Base-by-base conservation (phyloP, 1,140 invertebrate species). In the Anoplolepis gracilipes region DNA sequence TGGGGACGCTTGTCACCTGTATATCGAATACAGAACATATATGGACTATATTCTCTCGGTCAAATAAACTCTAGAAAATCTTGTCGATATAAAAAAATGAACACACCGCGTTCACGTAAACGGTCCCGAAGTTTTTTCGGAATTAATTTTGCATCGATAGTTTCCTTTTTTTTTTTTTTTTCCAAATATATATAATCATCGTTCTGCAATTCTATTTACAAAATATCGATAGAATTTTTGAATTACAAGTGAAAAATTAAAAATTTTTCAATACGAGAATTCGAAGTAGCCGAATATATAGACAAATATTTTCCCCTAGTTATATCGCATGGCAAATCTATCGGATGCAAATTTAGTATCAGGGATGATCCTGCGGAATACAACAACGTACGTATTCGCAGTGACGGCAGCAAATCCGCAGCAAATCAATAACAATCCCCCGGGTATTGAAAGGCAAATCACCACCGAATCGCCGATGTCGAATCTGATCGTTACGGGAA, bases 371-470 rank as follows among this genome's bases (percentile, higher is more conserved):
- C 13, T 19, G 55, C 46, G 25, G 5, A 7, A 42, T 70, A 57
- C 49, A 81, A 57, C 49, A 81, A 55, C 30, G 25, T 36, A 59
- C 28, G 28, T 53, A 59, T 72, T 42, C n/a, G 25, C 39, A 59
- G 28, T 30, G 16, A 69, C 8, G 75, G 13, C 46, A 19, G 28
- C 30, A 64, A 64, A 25, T 67, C 10, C 67, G 39, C 69, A 11
- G 69, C 28, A 22, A 86, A 86, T 84, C 78, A 84, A 84, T 84
- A 84, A 65, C 81, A 72, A 84, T 84, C 65, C 6, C 72, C 64
- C 28, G 61, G 49, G 57, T 82, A 87, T 79, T 85, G 81, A 73
- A 73, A 82, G 53, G 53, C n/a, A 82, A 82, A 59, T 82, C 72
- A 7, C 25, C 61, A 7, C n/a, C 61, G 49, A 42, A 70, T 39